Base-by-base conservation (phyloP, 1,140 invertebrate species). In the Nasonia longicornis region DNA sequence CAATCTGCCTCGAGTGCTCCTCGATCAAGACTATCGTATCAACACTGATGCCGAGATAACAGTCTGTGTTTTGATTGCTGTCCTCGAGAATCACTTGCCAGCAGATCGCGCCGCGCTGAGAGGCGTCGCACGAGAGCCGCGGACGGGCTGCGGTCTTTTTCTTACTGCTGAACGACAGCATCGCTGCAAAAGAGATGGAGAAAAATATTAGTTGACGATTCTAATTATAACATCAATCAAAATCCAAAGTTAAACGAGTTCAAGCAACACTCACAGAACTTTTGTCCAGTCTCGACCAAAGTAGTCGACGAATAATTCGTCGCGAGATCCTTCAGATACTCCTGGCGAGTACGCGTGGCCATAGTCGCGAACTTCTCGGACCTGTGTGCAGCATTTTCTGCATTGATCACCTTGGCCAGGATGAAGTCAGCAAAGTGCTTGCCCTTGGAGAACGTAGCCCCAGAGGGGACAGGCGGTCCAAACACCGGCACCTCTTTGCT, bases 321-420 rank as follows among this genome's bases (percentile, higher is more conserved):
- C 7, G 97, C 95, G 75, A 99, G 92, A 89, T 96, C 95, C 89
- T 98, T 99, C 80, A 99, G 91, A 90, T 98, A 98, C 91, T 99
- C 98, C 88, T 98, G 96, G 86, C 98, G 92, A 22, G 98, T 99
- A 87, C 98, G 93, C 11, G 96, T 97, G 4, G 98, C 97, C 97
- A 99, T 99, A 6, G 97, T 97, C 71, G 96, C 96, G 91, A 99
- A 99, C 91, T 99, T 99, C 86, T 98, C 97, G 12, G 97, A 98
- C 82, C 96, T 93, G 87, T 98, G 97, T 14, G 97, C 97, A 20
- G 98, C 97, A 92, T 99, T 99, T 91, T 99, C 98, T 29, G 97
- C 98, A 92, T 99, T 99, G 69, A 99, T 98, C 29, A 98, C 96
- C 94, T 99, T 99, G 66, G 97, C 96, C 82, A 99, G 89, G 31